Evolutionary conservation across 1,140 invertebrate genomes (phyloP).

Genomic region (Conus betulinus): DNA sequence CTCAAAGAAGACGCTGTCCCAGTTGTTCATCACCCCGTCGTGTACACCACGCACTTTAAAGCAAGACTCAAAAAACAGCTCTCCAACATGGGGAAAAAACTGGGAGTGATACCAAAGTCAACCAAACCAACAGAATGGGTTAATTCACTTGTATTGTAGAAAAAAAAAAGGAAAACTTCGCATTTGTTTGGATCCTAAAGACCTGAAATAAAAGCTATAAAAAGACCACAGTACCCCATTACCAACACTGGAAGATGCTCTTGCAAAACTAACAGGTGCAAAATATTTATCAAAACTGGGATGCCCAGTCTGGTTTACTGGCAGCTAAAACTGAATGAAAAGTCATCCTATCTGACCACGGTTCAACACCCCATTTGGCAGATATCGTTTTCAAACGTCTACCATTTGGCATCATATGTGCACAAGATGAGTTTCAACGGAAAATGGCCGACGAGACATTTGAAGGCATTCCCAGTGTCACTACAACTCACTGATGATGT

Average conservation of each 20-base stretch:
- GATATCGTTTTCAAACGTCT: slow-evolving; percentile 57
- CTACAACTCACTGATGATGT: slow-evolving; percentile 52
- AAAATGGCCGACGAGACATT: too few relatives aligned
- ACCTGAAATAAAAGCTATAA: neutral
- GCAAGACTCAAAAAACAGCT: neutral
- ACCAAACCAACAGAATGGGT: slow-evolving; percentile 20
- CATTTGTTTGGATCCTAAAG: slow-evolving; percentile 7
- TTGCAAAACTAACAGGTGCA: slow-evolving; percentile 3
- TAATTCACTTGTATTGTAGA: neutral
- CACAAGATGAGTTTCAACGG: slow-evolving; percentile 60
- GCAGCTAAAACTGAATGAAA: slow-evolving; percentile 72
- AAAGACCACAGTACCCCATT: neutral
- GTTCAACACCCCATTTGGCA: slow-evolving; percentile 70
- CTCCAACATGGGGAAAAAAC: neutral
- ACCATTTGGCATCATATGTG: slow-evolving; percentile 69
- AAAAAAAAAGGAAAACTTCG: slow-evolving; percentile 15
- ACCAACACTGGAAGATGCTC: neutral
- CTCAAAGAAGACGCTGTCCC: neutral
- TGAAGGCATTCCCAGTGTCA: too few relatives aligned
- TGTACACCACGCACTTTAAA: neutral
- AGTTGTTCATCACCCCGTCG: neutral
- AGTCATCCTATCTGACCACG: slow-evolving; percentile 58
- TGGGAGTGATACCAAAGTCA: neutral
- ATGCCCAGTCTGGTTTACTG: slow-evolving; percentile 53
- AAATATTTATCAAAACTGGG: slow-evolving; percentile 44